Evolutionary conservation across 2,113 vertebrate species (phyloP).

Genomic region (Halcyon senegalensis): DNA sequence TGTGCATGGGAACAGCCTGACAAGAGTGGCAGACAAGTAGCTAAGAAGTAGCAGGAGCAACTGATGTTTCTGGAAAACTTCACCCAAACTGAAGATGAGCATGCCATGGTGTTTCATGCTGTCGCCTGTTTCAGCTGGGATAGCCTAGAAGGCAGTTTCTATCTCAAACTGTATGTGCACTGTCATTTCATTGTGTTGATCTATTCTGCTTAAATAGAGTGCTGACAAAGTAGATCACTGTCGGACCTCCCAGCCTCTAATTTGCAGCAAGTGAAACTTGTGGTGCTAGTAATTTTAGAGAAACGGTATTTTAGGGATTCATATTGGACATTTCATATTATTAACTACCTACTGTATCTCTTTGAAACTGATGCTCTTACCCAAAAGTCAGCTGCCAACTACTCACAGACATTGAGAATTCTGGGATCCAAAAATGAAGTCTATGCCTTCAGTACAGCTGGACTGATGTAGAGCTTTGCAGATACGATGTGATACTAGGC

Average conservation of each 20-base stretch:
- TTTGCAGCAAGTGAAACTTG: neutral
- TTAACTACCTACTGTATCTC: neutral
- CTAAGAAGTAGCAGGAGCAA: neutral
- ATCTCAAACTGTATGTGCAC: neutral
- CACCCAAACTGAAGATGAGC: neutral
- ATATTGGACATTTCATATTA: neutral
- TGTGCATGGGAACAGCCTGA: neutral
- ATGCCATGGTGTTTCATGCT: neutral
- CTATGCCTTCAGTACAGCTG: rapidly evolving
- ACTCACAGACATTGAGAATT: neutral
- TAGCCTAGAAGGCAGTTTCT: neutral
- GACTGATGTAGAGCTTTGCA: neutral
- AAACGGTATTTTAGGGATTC: neutral
- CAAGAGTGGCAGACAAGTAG: neutral
- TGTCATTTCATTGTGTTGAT: neutral
- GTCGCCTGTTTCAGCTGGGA: neutral
- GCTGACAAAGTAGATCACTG: neutral
- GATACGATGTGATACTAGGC: neutral
- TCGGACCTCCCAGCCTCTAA: neutral
- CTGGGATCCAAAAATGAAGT: neutral
- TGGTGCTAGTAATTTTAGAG: neutral
- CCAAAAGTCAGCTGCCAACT: neutral
- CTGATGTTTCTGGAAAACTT: neutral
- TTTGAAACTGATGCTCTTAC: neutral
- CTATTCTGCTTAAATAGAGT: neutral